Base-by-base conservation (phyloP, 2,113 vertebrate species). In the Saimiri boliviensis region DNA sequence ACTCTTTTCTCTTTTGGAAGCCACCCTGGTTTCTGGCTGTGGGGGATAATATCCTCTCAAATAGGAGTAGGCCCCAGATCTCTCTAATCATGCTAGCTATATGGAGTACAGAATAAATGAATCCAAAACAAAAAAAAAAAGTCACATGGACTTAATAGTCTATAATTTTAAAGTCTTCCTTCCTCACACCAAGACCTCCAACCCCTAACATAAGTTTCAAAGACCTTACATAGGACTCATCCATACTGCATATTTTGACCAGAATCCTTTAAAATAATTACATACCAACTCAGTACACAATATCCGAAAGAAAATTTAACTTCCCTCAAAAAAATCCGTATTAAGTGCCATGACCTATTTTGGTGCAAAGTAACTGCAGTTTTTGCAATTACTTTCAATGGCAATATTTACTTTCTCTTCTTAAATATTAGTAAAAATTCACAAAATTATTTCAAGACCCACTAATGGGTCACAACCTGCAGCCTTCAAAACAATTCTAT, bases 391-490 rank as follows among this genome's bases (percentile, higher is more conserved):
- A 52, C 52, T 52, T 52, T 52, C 52, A 52, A 52, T 52, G 16
- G 52, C 52, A 52, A 58, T 25, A 58, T 58, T 58, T 71, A 63
- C 47, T 42, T 82, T 81, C 30, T 25, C 52, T 89, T 93, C 47
- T 66, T 35, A 12, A 49, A 25, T 71, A 49, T 87, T 42, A 83
- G 27, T 23, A 90, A 35, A 95, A 88, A 85, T 71, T 17, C 52
- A 95, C 56, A 93, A 91, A 89, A 86, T 11, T 86, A 93, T 79
- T 88, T 85, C 73, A 96, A 93, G 49, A 93, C 20, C 25, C 70
- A 92, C 17, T 83, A 85, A 71, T 25, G 68, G 49, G 42, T 47
- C 58, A 60, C 71, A 93, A 63, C 40, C 19, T 89, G 70, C 49
- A 93, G 49, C 71, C 37, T 52, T 12, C 20, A 79, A 90, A 93